These are phyloP conservation scores for Lamellibrachia luymesi DNA, from an alignment of 1,140 invertebrate genomes.

Conservation along the genomic window DNA sequence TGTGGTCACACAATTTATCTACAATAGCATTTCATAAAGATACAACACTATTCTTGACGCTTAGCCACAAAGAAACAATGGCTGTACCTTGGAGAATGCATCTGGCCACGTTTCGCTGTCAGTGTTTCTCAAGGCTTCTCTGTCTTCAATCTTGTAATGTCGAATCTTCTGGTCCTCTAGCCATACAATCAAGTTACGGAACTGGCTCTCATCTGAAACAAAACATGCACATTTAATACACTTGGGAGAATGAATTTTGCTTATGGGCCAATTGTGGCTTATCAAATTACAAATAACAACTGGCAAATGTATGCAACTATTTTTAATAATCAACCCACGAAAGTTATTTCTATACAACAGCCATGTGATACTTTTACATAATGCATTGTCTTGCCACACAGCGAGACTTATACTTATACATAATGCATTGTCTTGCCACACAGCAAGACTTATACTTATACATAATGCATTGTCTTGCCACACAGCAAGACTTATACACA, in stretches of 20 bases:
- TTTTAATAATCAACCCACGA: too few relatives aligned
- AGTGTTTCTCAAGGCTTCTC: constrained; percentile 69
- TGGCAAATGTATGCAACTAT: too few relatives aligned
- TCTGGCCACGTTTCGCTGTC: constrained; percentile 69
- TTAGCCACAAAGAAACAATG: not conserved
- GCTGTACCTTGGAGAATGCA: constrained; percentile 61
- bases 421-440: too few relatives aligned
- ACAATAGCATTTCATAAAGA: not conserved
- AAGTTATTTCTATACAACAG: too few relatives aligned
- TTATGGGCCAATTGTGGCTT: not conserved
- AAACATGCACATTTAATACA: not conserved
- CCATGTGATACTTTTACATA: too few relatives aligned
- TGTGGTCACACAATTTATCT: not conserved
- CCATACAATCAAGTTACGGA: constrained; percentile 82
- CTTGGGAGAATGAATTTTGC: not conserved
- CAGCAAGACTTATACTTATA: too few relatives aligned
- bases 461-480: too few relatives aligned
- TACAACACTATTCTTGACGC: not conserved
- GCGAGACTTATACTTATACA: too few relatives aligned
- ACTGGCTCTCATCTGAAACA: constrained; percentile 70
- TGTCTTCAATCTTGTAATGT: constrained; percentile 80
- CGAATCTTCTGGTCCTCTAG: constrained; percentile 92
- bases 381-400: too few relatives aligned
- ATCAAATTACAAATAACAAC: not conserved
- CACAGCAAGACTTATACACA: too few relatives aligned